These are phyloP conservation scores for Eidolon dupreanum DNA, from an alignment of 2,797 vertebrate genomes.

Conservation along the genomic window DNA sequence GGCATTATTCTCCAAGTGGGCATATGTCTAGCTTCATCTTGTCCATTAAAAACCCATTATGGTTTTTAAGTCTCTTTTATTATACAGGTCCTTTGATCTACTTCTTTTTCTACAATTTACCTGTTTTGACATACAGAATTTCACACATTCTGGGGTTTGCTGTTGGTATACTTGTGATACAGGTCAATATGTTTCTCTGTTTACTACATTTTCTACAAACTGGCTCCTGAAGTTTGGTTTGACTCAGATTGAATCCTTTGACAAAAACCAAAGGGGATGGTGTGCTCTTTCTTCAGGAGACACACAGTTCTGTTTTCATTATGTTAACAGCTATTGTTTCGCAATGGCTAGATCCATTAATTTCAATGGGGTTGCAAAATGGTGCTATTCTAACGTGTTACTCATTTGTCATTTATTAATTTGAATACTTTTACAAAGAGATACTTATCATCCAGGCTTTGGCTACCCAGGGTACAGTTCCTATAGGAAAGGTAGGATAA, in stretches of 20 bases:
- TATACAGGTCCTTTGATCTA: neutral
- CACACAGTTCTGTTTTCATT: neutral
- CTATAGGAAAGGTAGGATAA: neutral
- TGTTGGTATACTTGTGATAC: neutral
- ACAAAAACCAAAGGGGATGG: conserved; percentile 1
- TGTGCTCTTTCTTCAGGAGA: neutral
- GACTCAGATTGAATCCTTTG: conserved; percentile 6
- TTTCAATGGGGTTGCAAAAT: conserved; percentile 1
- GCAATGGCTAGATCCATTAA: neutral
- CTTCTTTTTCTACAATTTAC: neutral
- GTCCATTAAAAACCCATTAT: neutral
- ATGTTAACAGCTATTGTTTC: neutral
- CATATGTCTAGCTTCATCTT: neutral
- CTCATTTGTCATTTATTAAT: conserved; percentile 1
- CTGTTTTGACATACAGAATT: neutral
- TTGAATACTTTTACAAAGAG: conserved; percentile 23
- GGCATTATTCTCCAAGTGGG: conserved; percentile 1
- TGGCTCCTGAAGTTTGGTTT: neutral
- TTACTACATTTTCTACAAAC: neutral
- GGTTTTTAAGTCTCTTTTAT: conserved; percentile 12
- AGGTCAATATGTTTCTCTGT: neutral
- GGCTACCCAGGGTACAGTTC: neutral
- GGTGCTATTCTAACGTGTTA: neutral
- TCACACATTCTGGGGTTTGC: conserved; percentile 27
- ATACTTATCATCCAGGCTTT: neutral